Evolutionary conservation across 2,888 invertebrate species (phyloP).

Genomic region (Agrochola litura): DNA sequence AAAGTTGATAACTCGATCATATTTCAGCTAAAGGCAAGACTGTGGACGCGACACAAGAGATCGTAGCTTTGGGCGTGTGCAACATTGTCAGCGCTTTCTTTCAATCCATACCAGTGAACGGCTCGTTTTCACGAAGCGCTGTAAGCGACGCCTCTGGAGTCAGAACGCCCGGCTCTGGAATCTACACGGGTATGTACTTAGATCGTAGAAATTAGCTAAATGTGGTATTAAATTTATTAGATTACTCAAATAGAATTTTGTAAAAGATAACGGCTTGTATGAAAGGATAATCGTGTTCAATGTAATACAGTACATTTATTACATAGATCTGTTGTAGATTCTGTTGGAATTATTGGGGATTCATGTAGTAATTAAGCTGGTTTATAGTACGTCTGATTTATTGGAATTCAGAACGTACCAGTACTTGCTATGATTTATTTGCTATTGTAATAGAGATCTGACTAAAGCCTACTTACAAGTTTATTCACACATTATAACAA

Average conservation of each 20-base stretch:
- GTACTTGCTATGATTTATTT: conserved; percentile 21
- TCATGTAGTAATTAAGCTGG: conserved; percentile 46
- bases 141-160: conserved; percentile 96
- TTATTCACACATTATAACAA: neutral
- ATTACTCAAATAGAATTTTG: conserved; percentile 34
- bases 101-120: conserved; percentile 94
- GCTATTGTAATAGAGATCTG: conserved; percentile 22
- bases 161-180: conserved; percentile 93
- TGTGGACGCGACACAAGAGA: conserved; percentile 95
- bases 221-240: conserved; percentile 31
- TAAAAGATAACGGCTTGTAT: conserved; percentile 19
- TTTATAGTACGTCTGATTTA: conserved; percentile 39
- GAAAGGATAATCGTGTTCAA: conserved; percentile 34
- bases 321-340: conserved; percentile 12
- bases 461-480: neutral
- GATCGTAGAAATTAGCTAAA: conserved; percentile 33
- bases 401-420: conserved; percentile 9
- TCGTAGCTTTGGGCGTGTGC: conserved; percentile 94
- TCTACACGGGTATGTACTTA: conserved; percentile 91
- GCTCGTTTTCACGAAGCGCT: conserved; percentile 94
- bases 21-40: conserved; percentile 92
- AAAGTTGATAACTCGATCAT: conserved; percentile 69
- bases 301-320: conserved; percentile 44
- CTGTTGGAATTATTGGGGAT: conserved; percentile 40
- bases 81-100: conserved; percentile 94